Evolutionary conservation across 1,140 invertebrate species (phyloP).

Genomic region (Drepana arcuata): DNA sequence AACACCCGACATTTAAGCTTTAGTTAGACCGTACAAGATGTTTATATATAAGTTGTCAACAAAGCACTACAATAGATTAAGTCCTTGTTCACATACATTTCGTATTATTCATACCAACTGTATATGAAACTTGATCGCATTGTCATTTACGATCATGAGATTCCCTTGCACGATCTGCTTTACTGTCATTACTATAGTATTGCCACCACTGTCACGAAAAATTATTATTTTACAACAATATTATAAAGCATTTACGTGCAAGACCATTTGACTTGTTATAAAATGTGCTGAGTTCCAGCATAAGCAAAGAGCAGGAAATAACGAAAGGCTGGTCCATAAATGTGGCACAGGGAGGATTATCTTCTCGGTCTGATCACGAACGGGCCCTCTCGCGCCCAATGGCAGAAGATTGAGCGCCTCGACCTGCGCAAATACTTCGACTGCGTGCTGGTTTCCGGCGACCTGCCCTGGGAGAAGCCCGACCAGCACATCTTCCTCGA

Average conservation of each 20-base stretch:
- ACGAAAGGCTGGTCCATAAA: conserved; percentile 49
- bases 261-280: conserved; percentile 33
- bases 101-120: conserved; percentile 37
- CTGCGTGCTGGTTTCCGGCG: conserved; percentile 84
- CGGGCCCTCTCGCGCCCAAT: conserved; percentile 86
- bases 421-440: conserved; percentile 82
- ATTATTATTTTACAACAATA: too few species aligned
- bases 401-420: conserved; percentile 85
- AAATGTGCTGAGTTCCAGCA: conserved; percentile 59
- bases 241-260: too few species aligned
- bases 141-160: conserved; percentile 19
- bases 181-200: too few species aligned
- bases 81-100: conserved; percentile 37
- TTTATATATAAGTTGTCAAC: too few species aligned
- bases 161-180: conserved; percentile 28
- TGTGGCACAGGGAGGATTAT: conserved; percentile 75
- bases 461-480: conserved; percentile 88
- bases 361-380: conserved; percentile 86
- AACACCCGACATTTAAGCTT: too few species aligned
- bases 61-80: conserved; percentile 34
- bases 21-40: too few species aligned
- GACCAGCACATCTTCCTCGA: conserved; percentile 83
- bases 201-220: too few species aligned
- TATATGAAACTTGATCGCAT: conserved; percentile 23
- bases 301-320: conserved; percentile 36